Evolutionary conservation across 2,888 invertebrate genomes (phyloP).

Genomic region (Sarcophaga carnaria): DNA sequence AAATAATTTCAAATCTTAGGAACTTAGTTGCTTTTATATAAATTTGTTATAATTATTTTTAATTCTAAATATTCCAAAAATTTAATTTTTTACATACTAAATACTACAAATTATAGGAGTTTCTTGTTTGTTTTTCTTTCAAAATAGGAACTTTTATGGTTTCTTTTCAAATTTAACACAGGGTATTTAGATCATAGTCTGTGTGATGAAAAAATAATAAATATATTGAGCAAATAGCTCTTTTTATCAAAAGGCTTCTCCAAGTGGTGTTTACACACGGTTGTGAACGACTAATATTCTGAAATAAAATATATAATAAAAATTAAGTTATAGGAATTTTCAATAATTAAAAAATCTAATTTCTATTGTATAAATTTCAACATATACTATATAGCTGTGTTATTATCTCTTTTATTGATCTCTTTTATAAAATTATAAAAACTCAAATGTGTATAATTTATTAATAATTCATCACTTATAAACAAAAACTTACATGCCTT

Average conservation of each 20-base stretch:
- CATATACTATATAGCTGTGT: too few species aligned
- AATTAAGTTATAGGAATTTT: not conserved
- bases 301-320: not conserved
- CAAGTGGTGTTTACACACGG: not conserved
- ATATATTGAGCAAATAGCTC: slow-evolving; percentile 36
- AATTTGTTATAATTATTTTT: slow-evolving; percentile 28
- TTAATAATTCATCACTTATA: too few species aligned
- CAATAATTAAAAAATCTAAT: too few species aligned
- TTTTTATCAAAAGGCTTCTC: slow-evolving; percentile 8
- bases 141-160: slow-evolving; percentile 61
- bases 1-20: slow-evolving; percentile 49
- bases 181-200: slow-evolving; percentile 7
- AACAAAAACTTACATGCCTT: slow-evolving; percentile 31
- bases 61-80: slow-evolving; percentile 48
- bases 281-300: not conserved
- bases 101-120: slow-evolving; percentile 51
- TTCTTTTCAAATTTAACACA: slow-evolving; percentile 37
- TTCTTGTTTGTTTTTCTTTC: slow-evolving; percentile 38
- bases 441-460: too few species aligned
- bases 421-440: too few species aligned
- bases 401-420: too few species aligned
- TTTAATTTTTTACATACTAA: slow-evolving; percentile 47
- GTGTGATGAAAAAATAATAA: slow-evolving; percentile 1
- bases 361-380: too few species aligned
- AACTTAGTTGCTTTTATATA: slow-evolving; percentile 52